Conservation (phyloP, 2,113 vertebrate genomes). For the Panthera leo region DNA sequence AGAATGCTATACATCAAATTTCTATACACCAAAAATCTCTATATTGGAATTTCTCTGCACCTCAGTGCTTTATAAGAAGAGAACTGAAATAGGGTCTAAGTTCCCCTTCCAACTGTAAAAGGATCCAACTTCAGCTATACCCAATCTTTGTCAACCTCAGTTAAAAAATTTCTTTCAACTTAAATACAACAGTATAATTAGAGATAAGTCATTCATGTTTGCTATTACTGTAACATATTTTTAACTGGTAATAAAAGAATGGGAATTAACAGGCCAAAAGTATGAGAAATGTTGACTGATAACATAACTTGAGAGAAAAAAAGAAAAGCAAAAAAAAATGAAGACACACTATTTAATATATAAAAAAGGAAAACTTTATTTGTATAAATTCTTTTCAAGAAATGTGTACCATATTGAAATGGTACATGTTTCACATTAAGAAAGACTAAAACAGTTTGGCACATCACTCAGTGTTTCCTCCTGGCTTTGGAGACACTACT, state of each 20-base stretch:
- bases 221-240: slow-evolving; percentile 1
- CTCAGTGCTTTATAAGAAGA: not conserved
- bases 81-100: not conserved
- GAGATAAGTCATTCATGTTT: not conserved
- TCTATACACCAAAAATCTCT: not conserved
- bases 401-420: not conserved
- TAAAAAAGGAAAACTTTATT: not conserved
- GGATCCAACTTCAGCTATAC: not conserved
- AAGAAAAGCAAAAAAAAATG: not conserved
- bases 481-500: not conserved
- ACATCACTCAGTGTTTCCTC: not conserved
- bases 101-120: not conserved
- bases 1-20: not conserved
- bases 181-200: not conserved
- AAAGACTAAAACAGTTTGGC: not conserved
- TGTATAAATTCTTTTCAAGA: not conserved
- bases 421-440: not conserved
- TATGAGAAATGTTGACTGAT: slow-evolving; percentile 21
- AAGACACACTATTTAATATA: not conserved
- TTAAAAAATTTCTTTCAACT: not conserved
- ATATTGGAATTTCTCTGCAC: not conserved
- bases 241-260: slow-evolving; percentile 6
- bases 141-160: not conserved
- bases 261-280: slow-evolving; percentile 21
- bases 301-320: not conserved